phyloP scores from a whole-genome alignment of 2,888 invertebrate genomes.

The Exocentrus adspersus region DNA sequence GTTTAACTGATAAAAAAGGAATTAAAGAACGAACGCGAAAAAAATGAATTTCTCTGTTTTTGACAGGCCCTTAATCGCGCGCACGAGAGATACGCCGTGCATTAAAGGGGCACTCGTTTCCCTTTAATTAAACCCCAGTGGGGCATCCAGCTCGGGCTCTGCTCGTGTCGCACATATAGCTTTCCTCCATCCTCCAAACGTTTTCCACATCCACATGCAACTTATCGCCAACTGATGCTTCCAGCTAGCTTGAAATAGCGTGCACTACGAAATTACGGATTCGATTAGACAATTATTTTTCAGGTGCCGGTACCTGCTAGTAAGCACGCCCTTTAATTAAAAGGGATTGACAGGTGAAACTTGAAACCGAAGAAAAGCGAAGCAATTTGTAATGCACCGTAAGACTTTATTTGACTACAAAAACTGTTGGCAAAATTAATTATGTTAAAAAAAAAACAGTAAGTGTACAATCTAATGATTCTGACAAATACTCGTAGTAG shows the following conservation, averaged over 20 bases:
- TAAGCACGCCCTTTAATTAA: too few species aligned
- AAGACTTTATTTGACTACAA: too few species aligned
- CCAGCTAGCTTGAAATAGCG: conserved; percentile 12
- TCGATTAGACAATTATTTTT: too few species aligned
- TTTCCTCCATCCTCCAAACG: conserved; percentile 11
- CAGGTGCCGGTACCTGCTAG: too few species aligned
- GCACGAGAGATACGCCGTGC: conserved; percentile 58
- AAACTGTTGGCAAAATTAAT: too few species aligned
- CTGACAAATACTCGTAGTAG: too few species aligned
- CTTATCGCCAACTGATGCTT: conserved; percentile 18
- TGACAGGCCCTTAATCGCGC: conserved; percentile 66
- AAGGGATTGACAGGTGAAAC: too few species aligned
- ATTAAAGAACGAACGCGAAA: conserved; percentile 65
- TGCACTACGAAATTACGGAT: too few species aligned
- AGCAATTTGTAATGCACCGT: too few species aligned
- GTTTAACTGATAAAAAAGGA: conserved; percentile 65
- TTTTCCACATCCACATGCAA: conserved; percentile 14
- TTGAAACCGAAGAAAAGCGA: too few species aligned
- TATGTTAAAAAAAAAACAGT: too few species aligned
- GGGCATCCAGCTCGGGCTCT: conserved; percentile 21
- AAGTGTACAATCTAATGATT: too few species aligned
- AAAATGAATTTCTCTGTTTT: conserved; percentile 67
- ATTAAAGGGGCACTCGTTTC: conserved; percentile 63
- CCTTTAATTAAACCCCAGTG: conserved; percentile 58
- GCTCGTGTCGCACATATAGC: conserved; percentile 6